phyloP scores from a whole-genome alignment of 2,797 vertebrate genomes.

The Hoplostethus atlanticus region DNA sequence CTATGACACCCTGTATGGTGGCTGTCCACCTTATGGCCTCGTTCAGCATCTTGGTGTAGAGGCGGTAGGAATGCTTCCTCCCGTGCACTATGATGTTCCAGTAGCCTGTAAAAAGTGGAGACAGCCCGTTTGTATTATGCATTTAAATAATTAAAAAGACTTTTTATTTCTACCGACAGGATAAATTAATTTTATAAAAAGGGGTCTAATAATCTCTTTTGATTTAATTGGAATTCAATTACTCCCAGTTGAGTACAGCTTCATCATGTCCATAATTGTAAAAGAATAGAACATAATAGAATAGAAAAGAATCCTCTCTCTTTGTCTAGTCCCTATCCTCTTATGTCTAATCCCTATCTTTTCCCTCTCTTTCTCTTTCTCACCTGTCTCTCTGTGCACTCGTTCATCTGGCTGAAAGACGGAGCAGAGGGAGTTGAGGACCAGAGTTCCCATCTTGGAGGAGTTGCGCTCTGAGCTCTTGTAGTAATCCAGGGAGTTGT shows the following conservation, averaged over 20 bases:
- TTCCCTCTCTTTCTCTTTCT: constrained; percentile 21
- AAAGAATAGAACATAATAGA: not conserved
- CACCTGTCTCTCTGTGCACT: constrained; percentile 92
- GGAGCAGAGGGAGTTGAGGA: constrained; percentile 94
- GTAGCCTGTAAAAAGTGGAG: constrained; percentile 83
- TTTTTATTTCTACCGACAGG: not conserved
- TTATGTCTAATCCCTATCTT: constrained; percentile 41
- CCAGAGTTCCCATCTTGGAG: constrained; percentile 93
- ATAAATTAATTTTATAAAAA: not conserved
- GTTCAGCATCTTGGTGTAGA: constrained; percentile 92
- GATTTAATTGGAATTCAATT: not conserved
- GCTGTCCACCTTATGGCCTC: constrained; percentile 94
- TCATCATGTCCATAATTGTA: not conserved
- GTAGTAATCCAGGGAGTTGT: constrained; percentile 94
- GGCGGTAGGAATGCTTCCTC: constrained; percentile 91
- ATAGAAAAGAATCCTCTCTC: not conserved
- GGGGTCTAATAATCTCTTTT: not conserved
- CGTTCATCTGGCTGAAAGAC: constrained; percentile 91
- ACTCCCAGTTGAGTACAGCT: not conserved
- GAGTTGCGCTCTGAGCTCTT: constrained; percentile 91
- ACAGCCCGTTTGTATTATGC: not conserved
- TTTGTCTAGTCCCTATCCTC: constrained; percentile 12
- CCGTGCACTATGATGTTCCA: constrained; percentile 94
- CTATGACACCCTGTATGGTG: constrained; percentile 92
- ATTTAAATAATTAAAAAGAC: constrained; percentile 1